Evolutionary conservation across 2,113 vertebrate genomes (phyloP), one percentile per base, ranked within the genome.

Genomic region (Lycocorax pyrrhopterus): DNA sequence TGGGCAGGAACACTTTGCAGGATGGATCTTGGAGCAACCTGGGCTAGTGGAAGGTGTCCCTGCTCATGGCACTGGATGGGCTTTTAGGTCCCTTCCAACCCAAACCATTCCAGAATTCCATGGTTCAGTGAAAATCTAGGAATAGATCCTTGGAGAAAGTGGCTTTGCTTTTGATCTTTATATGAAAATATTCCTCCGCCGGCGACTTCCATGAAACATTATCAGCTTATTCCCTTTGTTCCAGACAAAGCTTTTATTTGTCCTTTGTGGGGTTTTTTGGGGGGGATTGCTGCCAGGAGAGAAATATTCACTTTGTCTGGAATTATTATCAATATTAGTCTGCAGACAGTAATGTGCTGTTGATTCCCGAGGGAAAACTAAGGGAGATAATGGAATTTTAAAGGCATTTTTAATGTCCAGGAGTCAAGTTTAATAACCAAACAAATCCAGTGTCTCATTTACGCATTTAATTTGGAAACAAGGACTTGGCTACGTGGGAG

Each of bases 351-450:
- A 56, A 69, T 3, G n/a, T 49, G 7, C 80, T 55, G 51, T n/a
- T 76, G 88, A 85, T 82, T 92, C 90, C 90, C 0, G 8, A 58
- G 91, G 85, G 93, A 82, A 67, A 55, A 30, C 52, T 41, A 56
- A 75, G 27, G 39, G 56, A 84, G 60, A 67, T 46, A 67, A 89
- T 43, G 75, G 66, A 46, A 82, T 67, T 84, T 74, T 4, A 53
- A 90, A 77, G 94, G 90, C 55, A 62, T 94, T 93, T 96, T 94
- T 95, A 88, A 93, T 92, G 71, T 43, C 41, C 41, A 69, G 49
- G 46, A 94, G 72, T 88, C 88, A 88, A 66, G 46, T 80, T 88
- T 35, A 80, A 78, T 77, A 46, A 25, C 39, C 51, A 94, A 87
- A 62, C 20, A 86, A 90, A 93, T 71, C 59, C 71, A 74, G 6